phyloP scores from a whole-genome alignment of 2,113 vertebrate genomes.

The Pterophyllum scalare region DNA sequence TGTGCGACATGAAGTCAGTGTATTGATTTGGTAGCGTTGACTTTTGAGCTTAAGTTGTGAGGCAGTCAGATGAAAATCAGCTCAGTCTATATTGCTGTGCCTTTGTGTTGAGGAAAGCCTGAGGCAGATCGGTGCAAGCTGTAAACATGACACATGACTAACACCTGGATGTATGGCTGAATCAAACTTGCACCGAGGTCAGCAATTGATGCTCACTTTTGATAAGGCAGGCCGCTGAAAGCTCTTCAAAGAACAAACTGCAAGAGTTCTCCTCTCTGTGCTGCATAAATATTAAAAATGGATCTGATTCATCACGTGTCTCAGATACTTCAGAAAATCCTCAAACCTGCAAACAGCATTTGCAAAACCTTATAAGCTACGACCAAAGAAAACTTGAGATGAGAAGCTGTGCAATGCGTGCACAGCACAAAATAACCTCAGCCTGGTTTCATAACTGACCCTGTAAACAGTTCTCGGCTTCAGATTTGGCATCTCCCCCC shows the following conservation, averaged over 20 bases:
- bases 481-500: constrained; percentile 5
- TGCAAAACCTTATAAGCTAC: background rate
- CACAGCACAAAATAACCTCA: constrained; percentile 1
- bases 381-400: constrained; percentile 3
- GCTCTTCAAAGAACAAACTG: background rate
- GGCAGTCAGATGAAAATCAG: background rate
- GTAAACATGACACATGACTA: constrained; percentile 2
- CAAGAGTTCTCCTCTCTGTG: background rate
- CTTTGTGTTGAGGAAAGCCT: background rate
- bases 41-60: background rate
- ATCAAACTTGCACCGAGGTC: constrained; percentile 1
- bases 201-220: background rate
- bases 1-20: background rate
- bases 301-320: background rate
- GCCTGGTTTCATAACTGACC: constrained; percentile 8
- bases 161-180: background rate
- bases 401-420: background rate
- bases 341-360: background rate
- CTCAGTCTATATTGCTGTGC: background rate
- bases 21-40: background rate
- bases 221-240: background rate
- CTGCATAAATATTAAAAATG: background rate
- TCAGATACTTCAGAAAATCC: background rate
- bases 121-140: background rate
- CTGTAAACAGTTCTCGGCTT: background rate